Base-by-base conservation (phyloP, 2,888 invertebrate genomes). In the Trachelus stipa region DNA sequence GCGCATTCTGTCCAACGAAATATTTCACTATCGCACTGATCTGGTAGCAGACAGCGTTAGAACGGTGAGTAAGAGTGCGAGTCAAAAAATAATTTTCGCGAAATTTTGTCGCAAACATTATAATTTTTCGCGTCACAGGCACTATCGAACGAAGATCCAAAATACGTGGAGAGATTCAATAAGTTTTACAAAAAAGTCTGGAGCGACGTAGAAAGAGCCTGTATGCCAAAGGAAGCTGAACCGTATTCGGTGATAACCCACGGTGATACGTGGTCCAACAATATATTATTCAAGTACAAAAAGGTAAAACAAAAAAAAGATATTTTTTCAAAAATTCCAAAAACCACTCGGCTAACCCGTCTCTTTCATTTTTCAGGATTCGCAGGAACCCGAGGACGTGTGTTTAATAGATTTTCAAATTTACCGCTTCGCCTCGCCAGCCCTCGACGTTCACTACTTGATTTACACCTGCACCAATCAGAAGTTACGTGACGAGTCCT, bases 391-490 rank as follows among this genome's bases (percentile, higher is more conserved):
- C 12, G 56, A 30, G 71, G 83, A 85, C 12, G 74, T 84, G 11
- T 80, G 76, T 11, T 82, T 85, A 34, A 1, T 86, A 74, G 86
- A 86, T 30, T 85, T 86, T 73, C 86, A 86, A 80, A 40, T 84
- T 33, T 71, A 77, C 34, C 85, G 86, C 34, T 86, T 85, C 73
- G 78, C 83, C 11, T 86, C 86, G 4, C 85, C 85, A 0, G 88
- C 86, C 4, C 79, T 83, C 40, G 92, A 92, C 78, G 76, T 92
- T 69, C 82, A 88, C 4, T 91, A 91, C 79, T 85, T 88, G 81
- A 82, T 91, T 12, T 90, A 88, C 78, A 87, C 87, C 4, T 88
- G 88, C 56, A 85, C 86, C 12, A 81, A 85, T 3, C 86, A 86
- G 73, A 83, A 87, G 23, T 77, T 86, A 23, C 83, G 90, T 9